phyloP scores from a whole-genome alignment of 2,888 invertebrate species.

The Clistopyga incitator region DNA sequence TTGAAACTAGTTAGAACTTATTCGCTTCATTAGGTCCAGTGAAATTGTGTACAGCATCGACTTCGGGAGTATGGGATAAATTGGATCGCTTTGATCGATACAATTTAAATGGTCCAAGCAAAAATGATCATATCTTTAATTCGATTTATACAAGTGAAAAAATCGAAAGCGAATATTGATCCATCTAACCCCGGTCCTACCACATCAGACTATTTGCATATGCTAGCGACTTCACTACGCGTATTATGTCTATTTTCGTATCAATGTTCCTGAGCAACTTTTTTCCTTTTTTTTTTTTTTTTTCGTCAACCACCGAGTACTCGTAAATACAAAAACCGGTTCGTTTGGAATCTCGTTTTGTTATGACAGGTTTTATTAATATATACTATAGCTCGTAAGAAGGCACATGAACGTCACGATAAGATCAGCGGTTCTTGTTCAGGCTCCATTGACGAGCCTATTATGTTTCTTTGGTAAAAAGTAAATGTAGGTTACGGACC shows the following conservation, averaged over 20 bases:
- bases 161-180: no score
- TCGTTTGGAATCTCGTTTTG: constrained; percentile 38
- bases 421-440: not conserved
- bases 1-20: no score
- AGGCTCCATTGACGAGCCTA: not conserved
- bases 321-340: constrained; percentile 51
- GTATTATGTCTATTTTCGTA: not conserved
- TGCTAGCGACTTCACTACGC: not conserved
- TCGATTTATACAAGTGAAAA: no score
- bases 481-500: not conserved
- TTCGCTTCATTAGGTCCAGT: no score
- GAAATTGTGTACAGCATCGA: no score
- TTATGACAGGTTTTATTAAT: not conserved
- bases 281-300: constrained; percentile 1
- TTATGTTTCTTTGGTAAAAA: not conserved
- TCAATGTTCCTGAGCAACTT: not conserved
- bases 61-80: no score
- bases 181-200: no score
- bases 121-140: no score
- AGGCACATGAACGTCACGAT: constrained; percentile 1
- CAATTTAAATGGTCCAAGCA: no score
- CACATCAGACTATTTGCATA: not conserved
- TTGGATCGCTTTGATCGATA: no score
- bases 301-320: constrained; percentile 15
- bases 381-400: not conserved